Base-by-base conservation (phyloP, 2,888 invertebrate genomes). In the Diadegma fenestrale region DNA sequence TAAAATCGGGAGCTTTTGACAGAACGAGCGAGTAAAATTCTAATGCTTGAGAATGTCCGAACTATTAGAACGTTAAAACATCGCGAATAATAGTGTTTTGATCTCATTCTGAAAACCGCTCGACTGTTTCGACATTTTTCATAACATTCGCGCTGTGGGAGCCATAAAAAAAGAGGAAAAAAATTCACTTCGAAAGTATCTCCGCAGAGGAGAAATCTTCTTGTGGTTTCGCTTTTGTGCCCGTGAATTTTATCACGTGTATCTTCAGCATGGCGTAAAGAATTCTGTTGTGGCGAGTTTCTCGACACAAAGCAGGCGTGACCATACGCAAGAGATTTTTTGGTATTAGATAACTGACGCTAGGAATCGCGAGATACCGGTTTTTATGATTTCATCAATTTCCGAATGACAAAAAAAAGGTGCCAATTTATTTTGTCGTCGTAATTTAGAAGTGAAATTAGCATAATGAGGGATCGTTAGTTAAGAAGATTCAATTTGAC, bases 131-230 rank as follows among this genome's bases (percentile, higher is more conserved):
- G 22, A 66, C 22, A 66, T 73, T 80, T 79, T 54, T 69, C 45
- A 26, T 69, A 33, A 14, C 8, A 22, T 37, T 58, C 14, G 43
- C 19, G 19, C 14, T 54, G 3, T 51, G 26, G n/a, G 37, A n/a
- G 64, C 51, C 58, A 17, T 30, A 48, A 76, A 43, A 43, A 22
- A 75, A 4, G 19, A 64, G 10, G n/a, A 26, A 22, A 63, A 19
- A 12, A 69, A 81, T 75, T 68, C 30, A 51, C 33, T 73, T 79
- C 78, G 69, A 71, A 63, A 61, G 61, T 30, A 45, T 58, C 45
- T 22, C 51, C 12, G 69, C 69, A 58, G 66, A 82, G 66, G 78
- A 78, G 82, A 82, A 78, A 83, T 78, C 48, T 79, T 63, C 41
- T 43, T 48, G 30, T 33, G 73, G 58, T 78, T 64, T 83, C 78